A percentile compares a stretch with the other conserved stretches of the same genome.
phyloP scores from a whole-genome alignment of 1,140 invertebrate genomes.

The Zaprionus vittiger region DNA sequence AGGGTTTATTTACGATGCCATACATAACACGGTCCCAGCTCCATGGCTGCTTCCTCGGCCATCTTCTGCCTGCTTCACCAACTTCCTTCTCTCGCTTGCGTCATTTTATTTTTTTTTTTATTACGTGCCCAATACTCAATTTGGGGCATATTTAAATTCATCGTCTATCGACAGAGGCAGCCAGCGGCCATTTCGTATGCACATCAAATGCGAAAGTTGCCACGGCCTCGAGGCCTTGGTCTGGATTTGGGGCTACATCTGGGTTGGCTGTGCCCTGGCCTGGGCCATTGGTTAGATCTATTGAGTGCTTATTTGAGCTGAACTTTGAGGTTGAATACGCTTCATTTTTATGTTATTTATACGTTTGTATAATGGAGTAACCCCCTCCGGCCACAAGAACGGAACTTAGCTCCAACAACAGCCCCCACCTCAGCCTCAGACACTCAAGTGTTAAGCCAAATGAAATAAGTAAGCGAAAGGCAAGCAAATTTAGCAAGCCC shows the following conservation, averaged over 20 bases:
- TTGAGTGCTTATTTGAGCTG: slow-evolving; percentile 81
- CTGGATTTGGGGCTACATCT: not conserved
- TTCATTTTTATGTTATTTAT: slow-evolving; percentile 83
- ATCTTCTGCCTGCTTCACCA: not conserved
- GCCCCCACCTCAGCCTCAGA: not conserved
- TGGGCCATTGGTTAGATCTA: slow-evolving; percentile 58
- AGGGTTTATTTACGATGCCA: slow-evolving; percentile 83
- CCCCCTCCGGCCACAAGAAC: slow-evolving; percentile 1
- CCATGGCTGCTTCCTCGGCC: not conserved
- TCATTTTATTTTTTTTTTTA: slow-evolving; percentile 68
- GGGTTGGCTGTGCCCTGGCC: not conserved
- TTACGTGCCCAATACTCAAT: slow-evolving; percentile 83
- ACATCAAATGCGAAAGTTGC: slow-evolving; percentile 62
- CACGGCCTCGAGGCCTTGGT: not conserved
- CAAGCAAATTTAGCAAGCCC: slow-evolving; percentile 42
- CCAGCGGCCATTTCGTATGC: slow-evolving; percentile 73
- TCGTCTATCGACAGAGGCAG: slow-evolving; percentile 74
- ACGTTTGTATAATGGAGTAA: slow-evolving; percentile 13
- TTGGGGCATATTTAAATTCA: slow-evolving; percentile 82
- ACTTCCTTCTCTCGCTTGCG: slow-evolving; percentile 4
- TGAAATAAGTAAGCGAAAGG: slow-evolving; percentile 49
- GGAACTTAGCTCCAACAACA: slow-evolving; percentile 8
- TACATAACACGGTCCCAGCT: slow-evolving; percentile 63
- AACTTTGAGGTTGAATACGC: slow-evolving; percentile 81
- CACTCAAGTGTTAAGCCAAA: slow-evolving; percentile 53